Percentiles rank a stretch among this genome's conserved stretches.
phyloP scores from a whole-genome alignment of 2,888 invertebrate species.

The Salticus scenicus region DNA sequence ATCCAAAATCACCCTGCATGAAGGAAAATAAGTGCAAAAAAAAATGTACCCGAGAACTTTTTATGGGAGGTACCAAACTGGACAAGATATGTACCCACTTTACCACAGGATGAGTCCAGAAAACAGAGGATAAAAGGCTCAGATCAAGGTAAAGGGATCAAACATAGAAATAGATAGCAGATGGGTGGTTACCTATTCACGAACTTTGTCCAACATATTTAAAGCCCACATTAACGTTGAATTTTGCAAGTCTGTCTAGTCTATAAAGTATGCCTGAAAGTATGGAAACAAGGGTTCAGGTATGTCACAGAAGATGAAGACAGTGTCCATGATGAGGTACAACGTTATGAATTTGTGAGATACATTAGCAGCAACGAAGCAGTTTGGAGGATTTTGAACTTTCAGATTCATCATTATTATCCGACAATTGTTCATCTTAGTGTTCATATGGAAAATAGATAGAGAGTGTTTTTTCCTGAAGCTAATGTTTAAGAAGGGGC shows the following conservation, averaged over 20 bases:
- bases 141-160: too few relatives aligned
- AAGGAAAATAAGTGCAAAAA: background rate
- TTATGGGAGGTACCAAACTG: background rate
- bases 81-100: too few relatives aligned
- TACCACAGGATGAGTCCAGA: too few relatives aligned
- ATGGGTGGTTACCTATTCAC: slow-evolving; percentile 12
- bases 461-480: too few relatives aligned
- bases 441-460: too few relatives aligned
- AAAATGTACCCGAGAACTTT: too few relatives aligned
- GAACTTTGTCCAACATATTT: background rate
- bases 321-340: slow-evolving; percentile 73
- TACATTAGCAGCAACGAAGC: slow-evolving; percentile 74
- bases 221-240: slow-evolving; percentile 10
- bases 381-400: too few relatives aligned
- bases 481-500: too few relatives aligned
- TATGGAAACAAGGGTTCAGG: background rate
- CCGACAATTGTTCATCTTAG: too few relatives aligned
- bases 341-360: slow-evolving; percentile 73
- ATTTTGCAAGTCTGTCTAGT: background rate
- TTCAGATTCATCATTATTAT: too few relatives aligned
- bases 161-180: background rate
- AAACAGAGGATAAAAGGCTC: background rate
- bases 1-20: too few relatives aligned
- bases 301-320: background rate
- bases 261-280: slow-evolving; percentile 19